phyloP scores from a whole-genome alignment of 2,797 vertebrate genomes.

The Linurgus olivaceus region DNA sequence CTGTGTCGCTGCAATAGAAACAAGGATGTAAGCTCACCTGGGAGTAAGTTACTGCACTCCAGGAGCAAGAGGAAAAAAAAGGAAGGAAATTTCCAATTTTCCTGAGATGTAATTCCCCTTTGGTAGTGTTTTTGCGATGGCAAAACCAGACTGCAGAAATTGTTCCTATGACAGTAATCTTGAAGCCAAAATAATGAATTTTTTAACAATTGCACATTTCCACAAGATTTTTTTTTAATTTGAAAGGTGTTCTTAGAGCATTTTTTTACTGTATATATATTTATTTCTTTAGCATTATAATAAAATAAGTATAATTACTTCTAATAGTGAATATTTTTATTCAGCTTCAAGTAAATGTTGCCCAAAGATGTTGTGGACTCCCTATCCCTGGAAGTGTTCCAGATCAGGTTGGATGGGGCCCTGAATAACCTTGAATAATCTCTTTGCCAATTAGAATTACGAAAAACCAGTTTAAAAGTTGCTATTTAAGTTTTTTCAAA shows the following conservation, averaged over 20 bases:
- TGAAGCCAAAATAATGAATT: neutral
- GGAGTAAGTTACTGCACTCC: neutral
- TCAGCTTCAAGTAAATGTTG: neutral
- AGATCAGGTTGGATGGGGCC: neutral
- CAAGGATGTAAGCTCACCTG: rapidly evolving
- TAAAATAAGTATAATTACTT: neutral
- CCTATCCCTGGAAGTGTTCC: too few relatives aligned
- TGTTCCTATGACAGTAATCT: neutral
- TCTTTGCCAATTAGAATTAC: neutral
- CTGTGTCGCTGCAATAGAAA: neutral
- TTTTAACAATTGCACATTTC: neutral
- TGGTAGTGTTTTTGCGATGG: neutral
- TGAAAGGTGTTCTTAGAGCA: neutral
- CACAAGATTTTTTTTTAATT: neutral
- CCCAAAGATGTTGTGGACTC: neutral
- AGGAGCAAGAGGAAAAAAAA: neutral
- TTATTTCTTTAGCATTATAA: neutral
- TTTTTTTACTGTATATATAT: neutral
- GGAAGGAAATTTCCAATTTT: neutral
- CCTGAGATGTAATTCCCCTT: neutral
- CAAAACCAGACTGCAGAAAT: neutral
- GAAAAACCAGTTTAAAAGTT: neutral
- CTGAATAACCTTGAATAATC: neutral
- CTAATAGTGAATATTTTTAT: neutral
- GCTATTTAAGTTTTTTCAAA: neutral